Evolutionary conservation across 2,113 vertebrate species (phyloP).

Genomic region (Sander lucioperca): DNA sequence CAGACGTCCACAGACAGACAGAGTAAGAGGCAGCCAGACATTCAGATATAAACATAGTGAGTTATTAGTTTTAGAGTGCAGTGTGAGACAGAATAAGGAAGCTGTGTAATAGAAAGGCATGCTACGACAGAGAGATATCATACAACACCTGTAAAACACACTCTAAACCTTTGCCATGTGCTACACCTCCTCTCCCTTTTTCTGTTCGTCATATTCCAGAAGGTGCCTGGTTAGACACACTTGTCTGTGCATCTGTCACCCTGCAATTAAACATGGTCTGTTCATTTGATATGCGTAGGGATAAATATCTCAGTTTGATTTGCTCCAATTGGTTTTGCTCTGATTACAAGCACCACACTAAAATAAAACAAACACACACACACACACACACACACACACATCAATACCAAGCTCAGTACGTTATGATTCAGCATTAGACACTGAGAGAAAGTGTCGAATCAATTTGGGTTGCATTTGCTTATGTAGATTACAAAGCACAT

Average conservation of each 20-base stretch:
- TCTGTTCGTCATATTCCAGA: constrained; percentile 23
- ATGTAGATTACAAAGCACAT: constrained; percentile 35
- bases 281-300: constrained; percentile 46
- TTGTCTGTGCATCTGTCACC: constrained; percentile 23
- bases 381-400: background rate
- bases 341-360: constrained; percentile 39
- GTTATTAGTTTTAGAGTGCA: constrained; percentile 19
- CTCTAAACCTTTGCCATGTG: constrained; percentile 3
- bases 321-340: constrained; percentile 52
- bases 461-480: constrained; percentile 22
- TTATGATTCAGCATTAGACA: constrained; percentile 35
- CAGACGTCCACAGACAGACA: constrained; percentile 12
- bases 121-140: constrained; percentile 15
- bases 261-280: constrained; percentile 23
- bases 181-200: background rate
- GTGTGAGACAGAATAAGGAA: constrained; percentile 1
- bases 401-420: constrained; percentile 31
- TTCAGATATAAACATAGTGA: constrained; percentile 18
- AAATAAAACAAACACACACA: constrained; percentile 25
- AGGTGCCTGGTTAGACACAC: constrained; percentile 16
- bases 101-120: background rate
- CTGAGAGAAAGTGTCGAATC: constrained; percentile 32
- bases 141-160: constrained; percentile 29
- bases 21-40: constrained; percentile 21
- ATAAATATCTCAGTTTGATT: constrained; percentile 63